These are phyloP conservation scores for Notothenia rossii DNA, from an alignment of 2,113 vertebrate species.

Conservation along the genomic window DNA sequence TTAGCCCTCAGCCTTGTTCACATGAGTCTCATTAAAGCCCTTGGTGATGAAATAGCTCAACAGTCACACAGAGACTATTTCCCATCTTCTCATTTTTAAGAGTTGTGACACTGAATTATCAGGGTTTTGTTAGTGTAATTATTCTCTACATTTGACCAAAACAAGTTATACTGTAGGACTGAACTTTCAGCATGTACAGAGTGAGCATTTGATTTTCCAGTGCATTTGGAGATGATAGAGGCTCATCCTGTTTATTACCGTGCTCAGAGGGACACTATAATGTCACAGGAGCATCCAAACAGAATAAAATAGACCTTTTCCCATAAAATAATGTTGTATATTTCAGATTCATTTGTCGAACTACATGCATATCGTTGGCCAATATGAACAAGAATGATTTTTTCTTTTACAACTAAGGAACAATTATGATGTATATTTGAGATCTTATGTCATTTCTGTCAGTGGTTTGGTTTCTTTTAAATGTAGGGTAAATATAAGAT, in stretches of 20 bases:
- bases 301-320: conserved; percentile 18
- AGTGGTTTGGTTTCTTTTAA: conserved; percentile 5
- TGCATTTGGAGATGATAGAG: not conserved
- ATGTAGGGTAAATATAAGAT: not conserved
- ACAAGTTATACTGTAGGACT: not conserved
- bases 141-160: conserved; percentile 13
- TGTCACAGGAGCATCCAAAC: conserved; percentile 36
- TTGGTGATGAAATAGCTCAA: conserved; percentile 20
- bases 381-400: conserved; percentile 75
- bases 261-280: not conserved
- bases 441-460: conserved; percentile 1
- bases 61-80: conserved; percentile 25
- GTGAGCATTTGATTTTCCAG: not conserved
- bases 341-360: conserved; percentile 56
- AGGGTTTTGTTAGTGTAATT: not conserved
- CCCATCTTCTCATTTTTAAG: conserved; percentile 8
- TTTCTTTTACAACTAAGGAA: conserved; percentile 53
- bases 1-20: not conserved
- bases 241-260: not conserved
- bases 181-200: not conserved
- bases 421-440: conserved; percentile 31
- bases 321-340: conserved; percentile 1
- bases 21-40: conserved; percentile 45
- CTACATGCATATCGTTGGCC: conserved; percentile 74
- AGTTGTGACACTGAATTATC: not conserved